phyloP scores from a whole-genome alignment of 2,888 invertebrate genomes.

The Hipparchia semele region DNA sequence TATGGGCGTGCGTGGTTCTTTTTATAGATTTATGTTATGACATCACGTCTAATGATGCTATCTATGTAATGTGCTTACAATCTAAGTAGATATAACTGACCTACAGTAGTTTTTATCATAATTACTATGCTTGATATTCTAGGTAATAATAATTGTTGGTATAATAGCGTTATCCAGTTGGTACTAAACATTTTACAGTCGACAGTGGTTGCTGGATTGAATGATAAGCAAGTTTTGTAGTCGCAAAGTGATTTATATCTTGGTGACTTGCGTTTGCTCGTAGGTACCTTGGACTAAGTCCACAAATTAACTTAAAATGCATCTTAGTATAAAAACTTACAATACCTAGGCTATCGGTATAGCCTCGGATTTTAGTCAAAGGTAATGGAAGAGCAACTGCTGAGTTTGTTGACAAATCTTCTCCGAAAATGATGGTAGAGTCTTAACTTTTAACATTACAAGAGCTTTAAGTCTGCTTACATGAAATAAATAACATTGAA shows the following conservation, averaged over 20 bases:
- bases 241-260: conserved; percentile 7
- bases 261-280: conserved; percentile 4
- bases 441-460: too few relatives aligned
- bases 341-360: too few relatives aligned
- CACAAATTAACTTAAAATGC: neutral
- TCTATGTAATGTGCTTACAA: neutral
- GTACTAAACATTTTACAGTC: neutral
- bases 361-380: too few relatives aligned
- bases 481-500: too few relatives aligned
- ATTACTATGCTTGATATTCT: too few relatives aligned
- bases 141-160: neutral
- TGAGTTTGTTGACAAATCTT: too few relatives aligned
- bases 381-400: too few relatives aligned
- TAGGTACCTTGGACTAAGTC: neutral
- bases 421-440: too few relatives aligned
- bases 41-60: neutral
- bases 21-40: neutral
- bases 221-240: conserved; percentile 7
- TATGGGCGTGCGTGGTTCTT: neutral
- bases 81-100: conserved; percentile 1
- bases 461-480: too few relatives aligned
- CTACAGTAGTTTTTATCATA: neutral
- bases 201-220: neutral
- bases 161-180: neutral
- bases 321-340: too few relatives aligned